These are phyloP conservation scores for Agriotes lineatus DNA, from an alignment of 2,888 invertebrate genomes.

Conservation along the genomic window DNA sequence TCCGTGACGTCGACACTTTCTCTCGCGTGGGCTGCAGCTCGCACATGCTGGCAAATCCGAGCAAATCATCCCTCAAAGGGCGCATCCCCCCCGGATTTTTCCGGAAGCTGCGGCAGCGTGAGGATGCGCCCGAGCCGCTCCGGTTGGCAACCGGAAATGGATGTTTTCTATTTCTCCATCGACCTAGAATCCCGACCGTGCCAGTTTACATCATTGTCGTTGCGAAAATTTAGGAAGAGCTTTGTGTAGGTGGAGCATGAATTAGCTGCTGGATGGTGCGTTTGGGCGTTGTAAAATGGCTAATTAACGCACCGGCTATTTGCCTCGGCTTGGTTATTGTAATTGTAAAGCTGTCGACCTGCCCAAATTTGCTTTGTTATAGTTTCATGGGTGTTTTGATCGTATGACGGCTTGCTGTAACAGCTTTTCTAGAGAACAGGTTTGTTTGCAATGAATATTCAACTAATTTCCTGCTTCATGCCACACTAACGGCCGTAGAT, in stretches of 20 bases:
- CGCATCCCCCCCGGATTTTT: not conserved
- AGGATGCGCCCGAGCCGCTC: too few relatives aligned
- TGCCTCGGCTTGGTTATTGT: too few relatives aligned
- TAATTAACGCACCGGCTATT: too few relatives aligned
- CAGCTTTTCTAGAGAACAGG: too few relatives aligned
- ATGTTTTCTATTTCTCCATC: conserved; percentile 26
- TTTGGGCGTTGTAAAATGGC: not conserved
- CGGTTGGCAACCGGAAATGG: conserved; percentile 25
- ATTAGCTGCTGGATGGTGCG: not conserved
- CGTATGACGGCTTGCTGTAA: too few relatives aligned
- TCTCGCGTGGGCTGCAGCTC: conserved; percentile 36
- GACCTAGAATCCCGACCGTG: conserved; percentile 25
- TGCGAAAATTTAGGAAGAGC: conserved; percentile 32
- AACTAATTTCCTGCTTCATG: too few relatives aligned
- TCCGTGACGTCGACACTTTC: conserved; percentile 45
- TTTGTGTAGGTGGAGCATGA: conserved; percentile 31
- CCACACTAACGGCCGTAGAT: too few relatives aligned
- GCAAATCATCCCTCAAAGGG: not conserved
- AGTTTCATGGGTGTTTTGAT: too few relatives aligned
- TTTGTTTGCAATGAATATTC: too few relatives aligned
- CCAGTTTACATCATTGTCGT: conserved; percentile 37
- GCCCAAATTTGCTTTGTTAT: too few relatives aligned
- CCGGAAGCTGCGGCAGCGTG: too few relatives aligned
- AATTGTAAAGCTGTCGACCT: too few relatives aligned
- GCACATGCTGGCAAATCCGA: conserved; percentile 19